Percentiles rank a stretch among this genome's conserved stretches.
These are phyloP conservation scores for Ormyrus thymus DNA, from an alignment of 2,888 invertebrate species.

Conservation along the genomic window DNA sequence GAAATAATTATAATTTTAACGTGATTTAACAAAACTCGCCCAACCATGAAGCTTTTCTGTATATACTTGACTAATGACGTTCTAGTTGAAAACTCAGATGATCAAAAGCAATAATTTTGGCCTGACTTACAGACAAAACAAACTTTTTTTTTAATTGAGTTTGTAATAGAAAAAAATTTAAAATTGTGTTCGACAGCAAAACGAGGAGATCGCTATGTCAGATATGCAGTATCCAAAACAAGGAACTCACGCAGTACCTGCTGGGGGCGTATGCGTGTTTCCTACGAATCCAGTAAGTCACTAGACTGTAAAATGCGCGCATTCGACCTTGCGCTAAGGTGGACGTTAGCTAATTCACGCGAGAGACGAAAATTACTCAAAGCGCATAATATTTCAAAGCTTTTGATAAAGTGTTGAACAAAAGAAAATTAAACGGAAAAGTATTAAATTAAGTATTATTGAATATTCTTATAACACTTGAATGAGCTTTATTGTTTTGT, in stretches of 20 bases:
- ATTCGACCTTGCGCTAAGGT: slow-evolving; percentile 40
- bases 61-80: slow-evolving; percentile 18
- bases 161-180: slow-evolving; percentile 51
- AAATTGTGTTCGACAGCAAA: slow-evolving; percentile 76
- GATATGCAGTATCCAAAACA: slow-evolving; percentile 84
- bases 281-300: slow-evolving; percentile 74
- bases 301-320: slow-evolving; percentile 56
- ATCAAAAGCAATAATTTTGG: slow-evolving; percentile 6
- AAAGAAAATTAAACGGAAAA: slow-evolving; percentile 35
- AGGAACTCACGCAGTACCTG: slow-evolving; percentile 74
- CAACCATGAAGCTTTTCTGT: slow-evolving; percentile 46
- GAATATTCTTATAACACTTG: slow-evolving; percentile 23
- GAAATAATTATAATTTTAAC: slow-evolving; percentile 10
- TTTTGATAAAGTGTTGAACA: slow-evolving; percentile 35
- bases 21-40: slow-evolving; percentile 49
- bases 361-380: slow-evolving; percentile 31
- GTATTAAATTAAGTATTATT: slow-evolving; percentile 35
- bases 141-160: slow-evolving; percentile 24
- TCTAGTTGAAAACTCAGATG: slow-evolving; percentile 9
- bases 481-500: slow-evolving; percentile 23
- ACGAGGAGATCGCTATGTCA: slow-evolving; percentile 85
- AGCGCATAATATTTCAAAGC: slow-evolving; percentile 36
- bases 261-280: slow-evolving; percentile 76
- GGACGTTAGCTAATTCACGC: slow-evolving; percentile 43
- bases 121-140: slow-evolving; percentile 33